These are phyloP conservation scores for Ptychodera flava DNA, from an alignment of 35 echinoderm and acorn worm species.

Conservation along the genomic window DNA sequence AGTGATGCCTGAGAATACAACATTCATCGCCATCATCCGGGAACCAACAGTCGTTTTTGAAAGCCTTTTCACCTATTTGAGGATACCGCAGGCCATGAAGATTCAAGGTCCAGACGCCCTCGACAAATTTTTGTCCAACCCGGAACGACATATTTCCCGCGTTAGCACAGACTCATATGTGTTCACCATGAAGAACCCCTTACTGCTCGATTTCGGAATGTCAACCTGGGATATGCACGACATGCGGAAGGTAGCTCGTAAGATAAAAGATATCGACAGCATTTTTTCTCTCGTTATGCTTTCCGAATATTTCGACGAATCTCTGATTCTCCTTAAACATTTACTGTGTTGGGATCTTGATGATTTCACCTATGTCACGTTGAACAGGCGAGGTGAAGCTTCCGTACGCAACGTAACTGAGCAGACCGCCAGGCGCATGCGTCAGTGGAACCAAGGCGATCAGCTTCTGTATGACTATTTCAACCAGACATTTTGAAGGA, in stretches of 20 bases:
- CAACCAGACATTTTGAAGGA: conserved; percentile 43
- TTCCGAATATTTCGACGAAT: conserved; percentile 63
- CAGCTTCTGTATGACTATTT: conserved; percentile 38
- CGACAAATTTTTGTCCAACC: conserved; percentile 41
- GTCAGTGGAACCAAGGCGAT: conserved; percentile 41
- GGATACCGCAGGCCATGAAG: background rate
- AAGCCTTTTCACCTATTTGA: too few species aligned
- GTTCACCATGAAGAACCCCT: conserved; percentile 48
- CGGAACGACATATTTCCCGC: background rate
- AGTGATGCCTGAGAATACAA: too few species aligned
- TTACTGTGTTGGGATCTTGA: conserved; percentile 50
- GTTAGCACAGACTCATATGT: background rate
- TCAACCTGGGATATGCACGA: conserved; percentile 16
- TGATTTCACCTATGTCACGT: conserved; percentile 35
- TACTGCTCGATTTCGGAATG: conserved; percentile 55
- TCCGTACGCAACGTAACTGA: background rate
- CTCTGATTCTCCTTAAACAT: conserved; percentile 49
- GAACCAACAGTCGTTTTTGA: too few species aligned
- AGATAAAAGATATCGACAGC: conserved; percentile 35
- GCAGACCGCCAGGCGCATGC: background rate
- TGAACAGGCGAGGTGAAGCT: background rate
- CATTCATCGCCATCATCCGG: too few species aligned
- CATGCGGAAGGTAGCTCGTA: conserved; percentile 8
- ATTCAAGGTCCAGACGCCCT: conserved; percentile 15
- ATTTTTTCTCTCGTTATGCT: conserved; percentile 42